Conservation (phyloP, 2,888 invertebrate genomes). For the Pseudoips prasinana region DNA sequence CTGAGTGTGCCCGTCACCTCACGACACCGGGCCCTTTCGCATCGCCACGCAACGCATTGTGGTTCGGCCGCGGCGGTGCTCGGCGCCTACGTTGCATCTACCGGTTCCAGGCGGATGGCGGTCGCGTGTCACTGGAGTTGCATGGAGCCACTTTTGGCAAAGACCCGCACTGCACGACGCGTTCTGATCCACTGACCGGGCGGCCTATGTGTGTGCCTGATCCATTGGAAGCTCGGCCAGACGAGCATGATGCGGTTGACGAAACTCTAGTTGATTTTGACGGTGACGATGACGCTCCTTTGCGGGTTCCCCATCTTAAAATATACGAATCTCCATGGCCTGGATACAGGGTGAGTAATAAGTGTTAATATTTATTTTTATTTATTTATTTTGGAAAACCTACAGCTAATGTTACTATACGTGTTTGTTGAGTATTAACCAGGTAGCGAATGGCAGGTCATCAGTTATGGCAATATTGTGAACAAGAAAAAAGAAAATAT, state of each 20-base stretch:
- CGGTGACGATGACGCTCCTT: constrained; percentile 59
- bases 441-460: too few relatives aligned
- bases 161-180: constrained; percentile 83
- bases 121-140: constrained; percentile 85
- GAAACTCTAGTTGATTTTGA: constrained; percentile 30
- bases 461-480: too few relatives aligned
- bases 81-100: constrained; percentile 89
- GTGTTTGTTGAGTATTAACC: too few relatives aligned
- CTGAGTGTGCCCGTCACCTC: constrained; percentile 59
- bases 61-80: constrained; percentile 92
- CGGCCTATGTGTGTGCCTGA: constrained; percentile 71
- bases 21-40: constrained; percentile 83
- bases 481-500: too few relatives aligned
- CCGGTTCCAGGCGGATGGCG: constrained; percentile 86
- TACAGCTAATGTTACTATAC: too few relatives aligned
- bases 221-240: constrained; percentile 31
- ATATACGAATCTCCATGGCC: constrained; percentile 88
- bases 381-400: too few relatives aligned
- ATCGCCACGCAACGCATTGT: constrained; percentile 89
- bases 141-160: constrained; percentile 88
- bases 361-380: too few relatives aligned
- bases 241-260: constrained; percentile 26
- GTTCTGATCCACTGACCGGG: constrained; percentile 87
- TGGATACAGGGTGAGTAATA: constrained; percentile 76
- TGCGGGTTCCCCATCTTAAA: constrained; percentile 77